phyloP scores from a whole-genome alignment of 2,888 invertebrate genomes.

The Synergus japonicus region DNA sequence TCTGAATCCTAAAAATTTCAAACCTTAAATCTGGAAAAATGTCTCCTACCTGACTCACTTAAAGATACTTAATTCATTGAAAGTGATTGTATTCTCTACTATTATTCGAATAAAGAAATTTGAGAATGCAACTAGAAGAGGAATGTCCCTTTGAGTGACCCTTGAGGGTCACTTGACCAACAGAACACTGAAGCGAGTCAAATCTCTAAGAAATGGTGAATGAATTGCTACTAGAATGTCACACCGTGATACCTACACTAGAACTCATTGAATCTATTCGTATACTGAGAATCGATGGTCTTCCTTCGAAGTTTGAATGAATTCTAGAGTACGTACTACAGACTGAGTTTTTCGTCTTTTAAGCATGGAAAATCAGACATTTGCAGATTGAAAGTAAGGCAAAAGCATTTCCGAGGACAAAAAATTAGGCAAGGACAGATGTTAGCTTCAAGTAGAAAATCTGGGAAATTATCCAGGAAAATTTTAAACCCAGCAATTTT shows the following conservation, averaged over 20 bases:
- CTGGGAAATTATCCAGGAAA: neutral
- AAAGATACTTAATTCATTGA: neutral
- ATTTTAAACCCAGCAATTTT: neutral
- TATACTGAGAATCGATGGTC: constrained; percentile 63
- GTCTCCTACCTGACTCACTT: neutral
- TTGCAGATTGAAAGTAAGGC: constrained; percentile 47
- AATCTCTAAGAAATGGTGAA: constrained; percentile 69
- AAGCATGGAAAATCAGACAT: constrained; percentile 45
- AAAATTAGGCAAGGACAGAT: constrained; percentile 66
- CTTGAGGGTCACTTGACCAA: constrained; percentile 61
- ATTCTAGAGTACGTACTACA: constrained; percentile 48
- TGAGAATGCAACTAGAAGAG: constrained; percentile 47
- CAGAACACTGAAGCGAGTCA: constrained; percentile 65
- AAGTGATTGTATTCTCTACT: neutral
- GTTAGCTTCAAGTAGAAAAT: constrained; percentile 34
- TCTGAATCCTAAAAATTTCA: no score
- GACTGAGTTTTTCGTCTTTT: constrained; percentile 51
- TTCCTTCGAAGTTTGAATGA: constrained; percentile 65
- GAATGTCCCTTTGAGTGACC: constrained; percentile 64
- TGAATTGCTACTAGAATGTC: constrained; percentile 72
- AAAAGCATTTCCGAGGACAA: constrained; percentile 45
- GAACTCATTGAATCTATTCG: constrained; percentile 55
- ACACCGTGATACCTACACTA: constrained; percentile 58
- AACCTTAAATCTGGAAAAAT: no score
- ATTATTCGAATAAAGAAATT: constrained; percentile 39